phyloP scores from a whole-genome alignment of 2,888 invertebrate genomes.

The Drosophila robusta region DNA sequence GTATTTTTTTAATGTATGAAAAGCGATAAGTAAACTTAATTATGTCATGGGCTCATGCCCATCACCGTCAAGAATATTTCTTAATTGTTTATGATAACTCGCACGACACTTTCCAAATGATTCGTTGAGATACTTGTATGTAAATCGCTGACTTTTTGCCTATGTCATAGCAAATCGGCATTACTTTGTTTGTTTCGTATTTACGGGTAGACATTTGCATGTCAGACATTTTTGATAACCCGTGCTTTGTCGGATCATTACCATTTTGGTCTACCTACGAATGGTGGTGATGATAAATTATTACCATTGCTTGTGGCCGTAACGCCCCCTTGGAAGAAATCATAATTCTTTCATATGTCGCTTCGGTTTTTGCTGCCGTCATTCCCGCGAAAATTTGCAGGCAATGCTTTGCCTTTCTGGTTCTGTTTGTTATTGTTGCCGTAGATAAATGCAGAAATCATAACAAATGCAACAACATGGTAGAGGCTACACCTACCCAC shows the following conservation, averaged over 20 bases:
- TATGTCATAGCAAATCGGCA: not conserved
- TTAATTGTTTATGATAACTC: no score
- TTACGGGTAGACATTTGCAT: conserved; percentile 12
- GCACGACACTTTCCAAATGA: no score
- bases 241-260: conserved; percentile 45
- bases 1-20: no score
- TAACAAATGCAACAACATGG: conserved; percentile 58
- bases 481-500: conserved; percentile 18
- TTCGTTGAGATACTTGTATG: no score
- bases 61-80: no score
- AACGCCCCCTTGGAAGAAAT: conserved; percentile 57
- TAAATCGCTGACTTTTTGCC: no score
- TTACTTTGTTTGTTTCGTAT: conserved; percentile 4
- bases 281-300: conserved; percentile 41
- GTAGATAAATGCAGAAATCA: conserved; percentile 56
- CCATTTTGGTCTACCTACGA: conserved; percentile 19
- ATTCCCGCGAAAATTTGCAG: conserved; percentile 39
- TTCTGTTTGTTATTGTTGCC: conserved; percentile 70
- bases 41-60: no score
- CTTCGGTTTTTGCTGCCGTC: conserved; percentile 46
- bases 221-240: conserved; percentile 5
- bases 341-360: conserved; percentile 63
- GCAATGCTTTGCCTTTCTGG: conserved; percentile 35
- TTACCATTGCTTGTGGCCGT: conserved; percentile 27
- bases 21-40: no score